Conservation (phyloP, 2,113 vertebrate species). For the Grammomys dolichurus region DNA sequence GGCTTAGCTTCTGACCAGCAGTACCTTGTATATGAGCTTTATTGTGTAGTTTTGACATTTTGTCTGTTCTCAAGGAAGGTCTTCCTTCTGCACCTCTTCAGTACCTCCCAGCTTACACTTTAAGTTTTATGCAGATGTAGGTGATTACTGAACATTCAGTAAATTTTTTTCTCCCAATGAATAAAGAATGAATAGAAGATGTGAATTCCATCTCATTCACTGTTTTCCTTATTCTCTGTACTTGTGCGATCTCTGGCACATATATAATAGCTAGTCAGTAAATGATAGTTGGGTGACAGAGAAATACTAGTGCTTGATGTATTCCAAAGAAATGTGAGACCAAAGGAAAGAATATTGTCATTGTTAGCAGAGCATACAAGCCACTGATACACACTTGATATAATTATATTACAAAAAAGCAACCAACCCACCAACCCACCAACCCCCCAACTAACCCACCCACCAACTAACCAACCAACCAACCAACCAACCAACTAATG, state of each 20-base stretch:
- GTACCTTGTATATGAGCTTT: not conserved
- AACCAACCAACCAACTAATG: not conserved
- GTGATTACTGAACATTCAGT: not conserved
- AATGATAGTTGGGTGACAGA: not conserved
- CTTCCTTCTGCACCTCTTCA: not conserved
- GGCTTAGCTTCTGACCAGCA: not conserved
- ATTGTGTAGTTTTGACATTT: not conserved
- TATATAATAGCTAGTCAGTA: not conserved
- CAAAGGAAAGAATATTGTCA: not conserved
- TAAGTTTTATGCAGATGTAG: not conserved
- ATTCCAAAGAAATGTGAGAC: not conserved
- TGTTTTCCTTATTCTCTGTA: not conserved
- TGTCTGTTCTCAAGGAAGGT: not conserved
- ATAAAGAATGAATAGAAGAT: not conserved
- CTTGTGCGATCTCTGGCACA: not conserved
- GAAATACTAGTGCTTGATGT: not conserved
- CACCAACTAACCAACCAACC: not conserved
- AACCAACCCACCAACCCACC: not conserved
- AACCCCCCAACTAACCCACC: no score
- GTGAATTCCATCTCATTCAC: not conserved
- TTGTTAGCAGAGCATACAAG: not conserved
- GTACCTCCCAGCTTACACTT: rapidly evolving
- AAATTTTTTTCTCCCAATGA: not conserved
- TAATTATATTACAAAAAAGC: not conserved
- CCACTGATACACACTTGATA: not conserved